Percentiles rank a stretch among this genome's conserved stretches.
phyloP scores from a whole-genome alignment of 1,140 invertebrate species.

The Conopomorpha cramerella region DNA sequence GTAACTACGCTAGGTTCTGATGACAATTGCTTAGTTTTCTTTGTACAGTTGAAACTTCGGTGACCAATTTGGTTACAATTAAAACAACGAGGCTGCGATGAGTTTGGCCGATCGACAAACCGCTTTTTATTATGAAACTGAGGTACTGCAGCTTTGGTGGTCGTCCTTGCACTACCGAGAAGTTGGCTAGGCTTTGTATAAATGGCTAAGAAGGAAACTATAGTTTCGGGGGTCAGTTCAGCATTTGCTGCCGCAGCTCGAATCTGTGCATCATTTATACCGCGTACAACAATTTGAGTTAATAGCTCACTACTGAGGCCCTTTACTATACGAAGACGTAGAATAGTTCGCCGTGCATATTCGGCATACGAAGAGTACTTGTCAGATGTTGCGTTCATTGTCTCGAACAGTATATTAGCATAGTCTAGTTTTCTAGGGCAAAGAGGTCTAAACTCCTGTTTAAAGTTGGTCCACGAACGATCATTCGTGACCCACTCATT shows the following conservation, averaged over 20 bases:
- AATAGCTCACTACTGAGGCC: neutral
- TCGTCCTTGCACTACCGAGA: too few relatives aligned
- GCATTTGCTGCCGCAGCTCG: neutral
- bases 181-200: too few relatives aligned
- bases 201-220: neutral
- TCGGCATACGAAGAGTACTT: neutral
- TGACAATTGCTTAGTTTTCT: too few relatives aligned
- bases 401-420: neutral
- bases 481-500: neutral
- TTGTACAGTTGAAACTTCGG: neutral
- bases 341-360: neutral
- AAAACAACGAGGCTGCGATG: too few relatives aligned
- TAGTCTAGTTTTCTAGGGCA: neutral
- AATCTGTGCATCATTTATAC: neutral
- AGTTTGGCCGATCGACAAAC: neutral
- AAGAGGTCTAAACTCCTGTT: neutral
- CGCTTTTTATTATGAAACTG: too few relatives aligned
- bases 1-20: too few relatives aligned
- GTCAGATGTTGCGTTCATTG: neutral
- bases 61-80: neutral
- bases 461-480: neutral
- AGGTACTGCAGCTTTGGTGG: too few relatives aligned
- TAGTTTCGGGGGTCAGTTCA: neutral
- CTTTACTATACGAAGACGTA: neutral
- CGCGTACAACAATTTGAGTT: neutral